These are phyloP conservation scores for Pentalonia nigronervosa DNA, from an alignment of 1,140 invertebrate species.

Conservation along the genomic window DNA sequence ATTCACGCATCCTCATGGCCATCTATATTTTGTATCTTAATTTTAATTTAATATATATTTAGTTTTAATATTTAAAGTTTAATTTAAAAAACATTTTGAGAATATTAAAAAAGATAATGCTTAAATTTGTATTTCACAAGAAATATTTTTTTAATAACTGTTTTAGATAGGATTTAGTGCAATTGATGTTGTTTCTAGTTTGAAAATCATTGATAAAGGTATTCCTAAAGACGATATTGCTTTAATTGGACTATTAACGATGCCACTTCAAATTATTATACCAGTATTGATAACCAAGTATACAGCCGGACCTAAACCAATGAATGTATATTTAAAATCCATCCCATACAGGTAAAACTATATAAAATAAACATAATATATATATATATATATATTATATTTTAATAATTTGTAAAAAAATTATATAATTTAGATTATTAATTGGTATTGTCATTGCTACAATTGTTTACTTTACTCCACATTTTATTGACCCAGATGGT, in stretches of 20 bases:
- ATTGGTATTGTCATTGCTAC: slow-evolving; percentile 74
- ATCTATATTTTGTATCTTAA: neutral
- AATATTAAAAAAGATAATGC: neutral
- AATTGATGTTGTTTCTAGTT: slow-evolving; percentile 91
- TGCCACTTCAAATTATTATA: slow-evolving; percentile 93
- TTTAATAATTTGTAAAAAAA: neutral
- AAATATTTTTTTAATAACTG: slow-evolving; percentile 37
- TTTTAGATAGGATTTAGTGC: slow-evolving; percentile 92
- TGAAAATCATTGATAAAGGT: slow-evolving; percentile 94
- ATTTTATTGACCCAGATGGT: slow-evolving; percentile 72
- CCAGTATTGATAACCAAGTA: slow-evolving; percentile 89
- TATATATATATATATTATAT: neutral
- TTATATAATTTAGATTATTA: slow-evolving; percentile 44
- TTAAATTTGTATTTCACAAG: neutral
- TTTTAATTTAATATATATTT: neutral
- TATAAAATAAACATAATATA: slow-evolving; percentile 2
- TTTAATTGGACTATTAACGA: slow-evolving; percentile 87
- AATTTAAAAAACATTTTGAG: neutral
- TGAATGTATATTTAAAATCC: slow-evolving; percentile 88
- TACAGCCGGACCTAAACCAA: slow-evolving; percentile 85
- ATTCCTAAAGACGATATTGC: slow-evolving; percentile 95
- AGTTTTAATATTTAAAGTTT: neutral
- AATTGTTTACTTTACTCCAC: slow-evolving; percentile 86
- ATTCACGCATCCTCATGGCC: neutral
- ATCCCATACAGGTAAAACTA: slow-evolving; percentile 79